Evolutionary conservation across 2,113 vertebrate genomes (phyloP), one percentile per base, ranked within the genome.

Genomic region (Dicrurus megarhynchus): DNA sequence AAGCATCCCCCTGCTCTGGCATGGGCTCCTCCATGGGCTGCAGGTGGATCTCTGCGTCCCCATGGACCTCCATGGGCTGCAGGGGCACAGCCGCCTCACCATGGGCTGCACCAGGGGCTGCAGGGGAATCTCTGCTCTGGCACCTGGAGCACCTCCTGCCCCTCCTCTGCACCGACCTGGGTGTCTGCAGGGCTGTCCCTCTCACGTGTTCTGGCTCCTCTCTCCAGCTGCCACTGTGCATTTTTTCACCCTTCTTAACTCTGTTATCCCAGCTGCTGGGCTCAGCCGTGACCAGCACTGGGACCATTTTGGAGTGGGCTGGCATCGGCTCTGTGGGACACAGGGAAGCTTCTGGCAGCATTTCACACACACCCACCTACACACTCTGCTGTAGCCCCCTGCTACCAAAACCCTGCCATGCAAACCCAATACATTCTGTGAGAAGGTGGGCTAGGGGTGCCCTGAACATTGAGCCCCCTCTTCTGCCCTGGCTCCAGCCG

Each of bases 41-140:
- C 68, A 33, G 32, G 50, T 35, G 44, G 32, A 50, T 73, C 3
- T 57, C 35, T 37, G 12, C 10, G 4, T 21, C 50, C 50, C 35
- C 0, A 0, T 37, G 50, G 12, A 2, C 5, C 11, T 18, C 11
- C 15, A 1, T 0, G 49, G 42, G 76, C 49, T 73, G 35, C 57
- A 56, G 35, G 20, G 56, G 13, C 19, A 47, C 47, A 47, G 39
- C 56, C 78, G 74, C 47, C 15, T 46, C 56, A 4, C 74, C 23
- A 8, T 6, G 17, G 21, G 0, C 65, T 70, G 47, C 41, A 30
- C 30, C 64, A 16, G 1, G 5, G 35, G 30, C 65, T 42, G 35
- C 35, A 49, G 67, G 3, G 49, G 49, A 55, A 21, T 14, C 24
- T 1, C 75, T 26, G 30, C 21, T 50, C 67, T 0, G 0, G 21